Evolutionary conservation across 1,140 invertebrate genomes (phyloP).

Genomic region (Gonatopus flavifemur): DNA sequence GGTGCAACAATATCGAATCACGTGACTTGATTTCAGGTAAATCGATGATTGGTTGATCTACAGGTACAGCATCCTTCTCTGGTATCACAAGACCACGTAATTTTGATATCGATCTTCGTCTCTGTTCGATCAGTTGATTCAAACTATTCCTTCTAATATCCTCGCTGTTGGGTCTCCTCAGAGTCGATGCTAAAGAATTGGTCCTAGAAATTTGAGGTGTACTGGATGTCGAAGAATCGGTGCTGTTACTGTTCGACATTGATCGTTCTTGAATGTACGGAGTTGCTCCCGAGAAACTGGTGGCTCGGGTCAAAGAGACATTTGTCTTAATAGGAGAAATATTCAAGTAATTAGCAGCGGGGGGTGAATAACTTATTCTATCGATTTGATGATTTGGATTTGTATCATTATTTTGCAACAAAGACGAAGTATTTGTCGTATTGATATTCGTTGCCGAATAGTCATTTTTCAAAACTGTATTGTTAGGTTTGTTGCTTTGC

Average conservation of each 20-base stretch:
- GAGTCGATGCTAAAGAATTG: constrained; percentile 53
- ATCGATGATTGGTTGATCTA: constrained; percentile 63
- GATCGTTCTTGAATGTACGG: constrained; percentile 17
- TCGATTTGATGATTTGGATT: too few species aligned
- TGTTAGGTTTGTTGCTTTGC: too few species aligned
- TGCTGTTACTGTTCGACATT: neutral
- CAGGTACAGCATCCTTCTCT: constrained; percentile 65
- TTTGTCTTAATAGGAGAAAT: too few species aligned
- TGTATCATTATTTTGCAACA: too few species aligned
- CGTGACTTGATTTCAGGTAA: constrained; percentile 81
- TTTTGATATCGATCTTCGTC: constrained; percentile 79
- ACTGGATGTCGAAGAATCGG: neutral
- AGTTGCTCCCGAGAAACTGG: constrained; percentile 56
- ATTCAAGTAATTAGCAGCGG: too few species aligned
- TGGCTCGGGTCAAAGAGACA: constrained; percentile 56
- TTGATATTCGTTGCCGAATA: too few species aligned
- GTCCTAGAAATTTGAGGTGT: constrained; percentile 44
- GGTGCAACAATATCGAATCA: constrained; percentile 50
- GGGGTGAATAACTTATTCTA: too few species aligned
- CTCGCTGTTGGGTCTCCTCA: constrained; percentile 42
- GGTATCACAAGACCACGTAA: constrained; percentile 83
- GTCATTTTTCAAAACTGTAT: too few species aligned
- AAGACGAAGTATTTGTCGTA: too few species aligned
- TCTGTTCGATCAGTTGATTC: constrained; percentile 74
- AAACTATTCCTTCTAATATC: constrained; percentile 57